Evolutionary conservation across 2,113 vertebrate genomes (phyloP), one percentile per base, ranked within the genome.

Genomic region (Ceyx margarethae): DNA sequence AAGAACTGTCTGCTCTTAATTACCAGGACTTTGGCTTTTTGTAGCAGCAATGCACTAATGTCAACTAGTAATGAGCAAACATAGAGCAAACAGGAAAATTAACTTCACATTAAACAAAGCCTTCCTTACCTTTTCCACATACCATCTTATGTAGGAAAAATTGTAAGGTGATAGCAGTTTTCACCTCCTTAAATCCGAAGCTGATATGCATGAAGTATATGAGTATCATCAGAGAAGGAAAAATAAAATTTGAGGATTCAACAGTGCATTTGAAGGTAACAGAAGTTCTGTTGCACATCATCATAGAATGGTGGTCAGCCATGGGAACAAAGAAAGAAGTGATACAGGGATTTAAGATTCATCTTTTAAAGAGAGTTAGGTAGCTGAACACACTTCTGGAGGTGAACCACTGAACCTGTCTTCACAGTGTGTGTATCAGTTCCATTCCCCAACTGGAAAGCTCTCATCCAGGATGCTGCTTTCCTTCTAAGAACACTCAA

Each of bases 1-100:
- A 93, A 91, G 91, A 87, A 77, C 79, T 88, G 89, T 71, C 92
- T 90, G 75, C 72, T 84, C 83, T 78, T 90, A 96, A 96, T 93
- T 95, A 92, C 82, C 80, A 90, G 71, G 74, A 87, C 67, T 91
- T 91, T 15, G 29, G 60, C 35, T 91, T 93, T 85, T 75, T 78
- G 72, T 79, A 76, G 74, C 46, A 89, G 46, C 82, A 89, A 92
- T 82, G 72, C 64, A 82, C 64, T 82, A 93, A 91, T 81, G 64
- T 54, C 66, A 93, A 81, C 54, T 75, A 68, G 37, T 46, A 83
- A 81, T 50, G n/a, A 85, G 60, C 46, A 85, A 94, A 66, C 43
- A 51, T 60, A 83, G 64, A 65, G 62, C 66, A 50, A 37, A 37
- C 33, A 33, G 54, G 75, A 89, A 90, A 95, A 96, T 87, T 81